These are phyloP conservation scores for Cheilosia grossa DNA, from an alignment of 2,888 invertebrate species.

Conservation along the genomic window DNA sequence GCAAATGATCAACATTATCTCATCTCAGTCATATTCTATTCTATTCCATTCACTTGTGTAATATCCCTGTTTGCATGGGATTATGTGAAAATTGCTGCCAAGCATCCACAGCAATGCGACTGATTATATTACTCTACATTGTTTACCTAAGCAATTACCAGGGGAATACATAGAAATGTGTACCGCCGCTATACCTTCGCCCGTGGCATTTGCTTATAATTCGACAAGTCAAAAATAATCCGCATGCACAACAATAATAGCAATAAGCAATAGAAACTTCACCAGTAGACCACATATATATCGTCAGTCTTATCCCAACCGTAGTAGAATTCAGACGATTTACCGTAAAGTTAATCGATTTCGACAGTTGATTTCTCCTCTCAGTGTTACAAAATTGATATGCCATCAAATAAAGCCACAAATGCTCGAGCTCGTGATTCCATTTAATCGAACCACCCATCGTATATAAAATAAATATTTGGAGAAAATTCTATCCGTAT, in stretches of 20 bases:
- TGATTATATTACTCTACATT: slow-evolving; percentile 22
- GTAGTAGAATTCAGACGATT: slow-evolving; percentile 59
- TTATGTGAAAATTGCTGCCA: slow-evolving; percentile 9
- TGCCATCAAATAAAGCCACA: slow-evolving; percentile 1
- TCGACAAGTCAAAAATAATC: slow-evolving; percentile 2
- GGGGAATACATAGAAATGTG: slow-evolving; percentile 57
- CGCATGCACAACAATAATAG: slow-evolving; percentile 16
- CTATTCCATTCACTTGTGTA: slow-evolving; percentile 1
- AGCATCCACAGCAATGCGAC: background rate
- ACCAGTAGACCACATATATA: slow-evolving; percentile 9
- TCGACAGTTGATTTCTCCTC: slow-evolving; percentile 6
- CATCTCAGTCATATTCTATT: background rate
- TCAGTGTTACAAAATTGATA: background rate
- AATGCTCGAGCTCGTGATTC: slow-evolving; percentile 7
- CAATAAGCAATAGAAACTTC: slow-evolving; percentile 32
- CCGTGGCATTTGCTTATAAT: slow-evolving; percentile 11
- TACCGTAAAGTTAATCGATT: slow-evolving; percentile 23
- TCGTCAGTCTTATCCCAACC: slow-evolving; percentile 60
- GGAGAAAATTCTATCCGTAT: slow-evolving; percentile 16
- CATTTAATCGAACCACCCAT: background rate
- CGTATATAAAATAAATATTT: slow-evolving; percentile 19
- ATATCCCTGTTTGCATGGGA: background rate
- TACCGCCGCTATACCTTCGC: slow-evolving; percentile 3
- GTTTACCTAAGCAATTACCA: slow-evolving; percentile 58
- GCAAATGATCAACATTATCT: slow-evolving; percentile 1